Conservation (phyloP, 2,113 vertebrate species). For the Bubo bubo region DNA sequence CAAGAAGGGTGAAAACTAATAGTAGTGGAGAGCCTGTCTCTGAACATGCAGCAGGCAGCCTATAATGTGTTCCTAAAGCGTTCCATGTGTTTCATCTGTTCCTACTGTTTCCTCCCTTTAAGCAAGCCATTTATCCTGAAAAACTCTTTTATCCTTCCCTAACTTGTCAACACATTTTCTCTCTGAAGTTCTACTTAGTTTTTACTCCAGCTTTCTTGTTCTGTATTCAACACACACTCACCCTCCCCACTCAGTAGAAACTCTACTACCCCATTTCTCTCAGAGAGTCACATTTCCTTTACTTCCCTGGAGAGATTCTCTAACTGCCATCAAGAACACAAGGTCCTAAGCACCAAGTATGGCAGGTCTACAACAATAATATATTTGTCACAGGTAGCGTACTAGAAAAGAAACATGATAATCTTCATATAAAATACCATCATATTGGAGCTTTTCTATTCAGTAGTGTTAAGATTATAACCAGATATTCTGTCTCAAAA, state of each 20-base stretch:
- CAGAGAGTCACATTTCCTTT: not conserved
- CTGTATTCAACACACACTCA: not conserved
- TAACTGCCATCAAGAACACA: not conserved
- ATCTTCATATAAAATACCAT: not conserved
- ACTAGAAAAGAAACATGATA: not conserved
- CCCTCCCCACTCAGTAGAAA: not conserved
- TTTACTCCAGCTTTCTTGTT: not conserved
- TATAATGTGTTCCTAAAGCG: fast-evolving
- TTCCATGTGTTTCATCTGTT: fast-evolving
- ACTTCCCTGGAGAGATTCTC: not conserved
- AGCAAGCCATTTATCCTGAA: not conserved
- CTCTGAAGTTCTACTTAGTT: not conserved
- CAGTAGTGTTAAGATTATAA: not conserved
- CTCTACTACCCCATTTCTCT: not conserved
- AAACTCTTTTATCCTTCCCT: not conserved
- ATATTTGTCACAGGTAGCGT: not conserved
- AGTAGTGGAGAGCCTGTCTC: not conserved
- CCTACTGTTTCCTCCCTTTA: not conserved
- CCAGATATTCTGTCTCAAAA: not conserved
- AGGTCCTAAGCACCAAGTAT: not conserved
- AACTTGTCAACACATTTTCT: not conserved
- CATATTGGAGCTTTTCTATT: not conserved
- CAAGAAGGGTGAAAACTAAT: not conserved
- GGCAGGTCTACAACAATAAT: not conserved
- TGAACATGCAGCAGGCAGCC: not conserved